Evolutionary conservation across 2,888 invertebrate species (phyloP).

Genomic region (Cataglyphis livida): DNA sequence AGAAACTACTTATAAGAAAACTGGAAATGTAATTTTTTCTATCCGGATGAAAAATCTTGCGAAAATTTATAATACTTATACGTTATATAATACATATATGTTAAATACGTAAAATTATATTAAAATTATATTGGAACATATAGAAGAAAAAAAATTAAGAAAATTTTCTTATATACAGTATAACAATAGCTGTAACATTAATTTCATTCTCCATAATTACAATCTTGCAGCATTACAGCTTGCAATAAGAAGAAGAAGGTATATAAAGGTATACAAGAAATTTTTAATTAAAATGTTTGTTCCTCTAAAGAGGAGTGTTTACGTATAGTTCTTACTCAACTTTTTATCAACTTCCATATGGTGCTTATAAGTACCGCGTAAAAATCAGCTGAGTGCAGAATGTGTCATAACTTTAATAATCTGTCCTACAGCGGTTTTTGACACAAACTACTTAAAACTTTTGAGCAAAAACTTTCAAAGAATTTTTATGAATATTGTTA

Average conservation of each 20-base stretch:
- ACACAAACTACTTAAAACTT: slow-evolving; percentile 33
- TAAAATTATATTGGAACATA: not conserved
- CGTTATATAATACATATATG: not conserved
- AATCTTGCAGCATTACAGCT: not conserved
- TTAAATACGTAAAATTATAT: not conserved
- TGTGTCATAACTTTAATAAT: slow-evolving; percentile 42
- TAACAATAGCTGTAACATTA: no score
- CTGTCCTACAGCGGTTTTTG: slow-evolving; percentile 14
- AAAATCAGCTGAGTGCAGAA: slow-evolving; percentile 27
- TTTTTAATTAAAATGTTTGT: slow-evolving; percentile 46
- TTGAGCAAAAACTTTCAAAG: slow-evolving; percentile 10
- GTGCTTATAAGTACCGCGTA: slow-evolving; percentile 25
- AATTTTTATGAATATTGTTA: slow-evolving; percentile 41
- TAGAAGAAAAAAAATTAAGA: not conserved
- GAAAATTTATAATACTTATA: slow-evolving; percentile 27
- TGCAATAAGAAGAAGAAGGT: not conserved
- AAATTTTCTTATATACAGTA: not conserved
- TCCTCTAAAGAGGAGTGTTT: slow-evolving; percentile 14
- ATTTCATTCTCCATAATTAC: not conserved
- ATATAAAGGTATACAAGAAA: slow-evolving; percentile 3
- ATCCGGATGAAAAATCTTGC: not conserved
- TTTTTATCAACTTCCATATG: slow-evolving; percentile 30
- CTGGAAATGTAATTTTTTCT: slow-evolving; percentile 1
- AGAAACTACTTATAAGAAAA: not conserved
- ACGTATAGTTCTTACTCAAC: slow-evolving; percentile 1